Base-by-base conservation (phyloP, 2,888 invertebrate genomes). In the Lathronympha strigana region DNA sequence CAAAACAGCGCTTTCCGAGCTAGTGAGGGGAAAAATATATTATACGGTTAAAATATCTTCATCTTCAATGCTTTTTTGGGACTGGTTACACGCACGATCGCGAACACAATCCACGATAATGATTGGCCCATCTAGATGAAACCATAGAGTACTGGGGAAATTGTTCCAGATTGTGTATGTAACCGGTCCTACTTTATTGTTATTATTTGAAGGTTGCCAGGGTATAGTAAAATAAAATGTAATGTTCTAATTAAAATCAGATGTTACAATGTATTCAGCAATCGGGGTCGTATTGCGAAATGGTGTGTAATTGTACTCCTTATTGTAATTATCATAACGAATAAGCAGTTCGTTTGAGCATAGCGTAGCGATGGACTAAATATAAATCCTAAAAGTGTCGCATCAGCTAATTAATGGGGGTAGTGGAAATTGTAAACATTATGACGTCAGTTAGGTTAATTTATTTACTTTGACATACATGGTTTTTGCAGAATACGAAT, bases 231-330 rank as follows among this genome's bases (percentile, higher is more conserved):
- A 25, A 25, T 4, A 4, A 25, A 11, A 33, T 33, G 2, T 33
- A 3, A 1, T 3, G 13, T 19, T 28, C 54, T 15, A 54, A 25
- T 38, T 19, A 15, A 25, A 38, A 28, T 28, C 5, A 17, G 17
- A 25, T 17, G 23, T 3, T 55, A 28, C 25, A 40, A 17, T 25
- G 28, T 15, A 4, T 17, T 17, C 8, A 17, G 15, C 19, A 19
- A 55, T 28, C 57, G 43, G 57, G 57, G 57, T 45, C 57, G 19
- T 9, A n/a, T 57, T 57, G 57, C 57, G 57, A 57, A 45, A 57
- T 28, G 4, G 21, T 45, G 19, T 21, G 40, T 55, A 43, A 57
- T 31, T 53, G 23, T 36, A 23, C 23, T 45, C 31, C 25, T 57
- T 33, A 57, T 31, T 57, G 43, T 31, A 45, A 43, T 57, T 45